Conservation (phyloP, 2,888 invertebrate genomes). For the Volucella zonaria region DNA sequence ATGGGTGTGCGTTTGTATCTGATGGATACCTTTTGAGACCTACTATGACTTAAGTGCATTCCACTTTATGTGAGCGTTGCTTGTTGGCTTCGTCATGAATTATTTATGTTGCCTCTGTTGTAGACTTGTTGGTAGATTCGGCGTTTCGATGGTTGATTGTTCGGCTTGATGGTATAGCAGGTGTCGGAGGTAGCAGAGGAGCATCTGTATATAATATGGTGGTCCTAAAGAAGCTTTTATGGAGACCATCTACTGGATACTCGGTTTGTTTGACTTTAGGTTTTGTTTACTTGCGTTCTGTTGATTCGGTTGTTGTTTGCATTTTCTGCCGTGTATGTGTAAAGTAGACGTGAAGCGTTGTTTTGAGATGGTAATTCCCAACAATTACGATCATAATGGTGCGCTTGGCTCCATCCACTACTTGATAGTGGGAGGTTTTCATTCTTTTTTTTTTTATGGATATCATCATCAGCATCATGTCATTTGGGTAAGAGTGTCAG, state of each 20-base stretch:
- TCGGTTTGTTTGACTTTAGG: conserved; percentile 68
- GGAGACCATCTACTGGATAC: conserved; percentile 43
- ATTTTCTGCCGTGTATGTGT: conserved; percentile 30
- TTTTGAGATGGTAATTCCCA: conserved; percentile 71
- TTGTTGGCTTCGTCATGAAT: conserved; percentile 72
- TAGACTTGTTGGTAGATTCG: conserved; percentile 66
- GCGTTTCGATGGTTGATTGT: conserved; percentile 33
- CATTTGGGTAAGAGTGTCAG: conserved; percentile 39
- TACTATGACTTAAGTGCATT: conserved; percentile 72
- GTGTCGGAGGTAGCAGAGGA: neutral
- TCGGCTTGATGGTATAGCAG: conserved; percentile 26
- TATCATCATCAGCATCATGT: conserved; percentile 41
- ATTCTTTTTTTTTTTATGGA: conserved; percentile 49
- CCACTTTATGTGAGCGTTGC: conserved; percentile 69
- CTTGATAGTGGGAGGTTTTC: conserved; percentile 34
- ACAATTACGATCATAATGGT: conserved; percentile 66
- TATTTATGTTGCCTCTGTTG: conserved; percentile 63
- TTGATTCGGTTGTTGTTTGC: conserved; percentile 56
- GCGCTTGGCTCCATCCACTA: conserved; percentile 24
- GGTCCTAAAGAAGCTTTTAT: conserved; percentile 67
- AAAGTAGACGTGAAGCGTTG: conserved; percentile 45
- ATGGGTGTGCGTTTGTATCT: conserved; percentile 28
- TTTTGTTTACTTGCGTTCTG: conserved; percentile 67
- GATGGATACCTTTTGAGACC: conserved; percentile 72
- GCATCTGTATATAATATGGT: conserved; percentile 8